A percentile compares a stretch with the other conserved stretches of the same genome.
Evolutionary conservation across 2,113 vertebrate species (phyloP).

Genomic region (Podiceps cristatus): DNA sequence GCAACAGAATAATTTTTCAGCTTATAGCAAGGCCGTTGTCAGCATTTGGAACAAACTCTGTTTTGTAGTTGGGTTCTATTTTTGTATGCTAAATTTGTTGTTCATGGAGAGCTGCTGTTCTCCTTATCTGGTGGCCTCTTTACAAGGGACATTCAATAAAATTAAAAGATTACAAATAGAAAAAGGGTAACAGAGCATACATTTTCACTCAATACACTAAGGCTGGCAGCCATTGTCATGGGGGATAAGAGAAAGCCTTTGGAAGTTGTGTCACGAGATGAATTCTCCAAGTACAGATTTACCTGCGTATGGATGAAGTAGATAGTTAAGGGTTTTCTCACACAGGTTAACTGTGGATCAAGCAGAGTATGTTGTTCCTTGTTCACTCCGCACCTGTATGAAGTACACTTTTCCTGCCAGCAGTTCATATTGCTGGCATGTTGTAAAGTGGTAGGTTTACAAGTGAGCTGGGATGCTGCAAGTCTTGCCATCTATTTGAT

Average conservation of each 20-base stretch:
- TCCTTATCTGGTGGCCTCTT: background rate
- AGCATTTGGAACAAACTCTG: conserved; percentile 7
- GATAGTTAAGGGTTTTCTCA: background rate
- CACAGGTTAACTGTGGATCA: background rate
- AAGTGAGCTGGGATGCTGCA: background rate
- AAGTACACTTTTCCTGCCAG: background rate
- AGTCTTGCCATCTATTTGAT: background rate
- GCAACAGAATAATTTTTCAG: conserved; percentile 44
- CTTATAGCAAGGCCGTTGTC: conserved; percentile 10
- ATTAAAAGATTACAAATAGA: background rate
- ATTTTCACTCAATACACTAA: background rate
- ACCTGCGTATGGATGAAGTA: background rate
- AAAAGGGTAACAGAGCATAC: background rate
- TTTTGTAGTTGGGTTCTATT: conserved; percentile 33
- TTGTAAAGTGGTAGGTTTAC: background rate
- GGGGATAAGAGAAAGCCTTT: background rate
- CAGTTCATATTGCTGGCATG: background rate
- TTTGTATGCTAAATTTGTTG: background rate
- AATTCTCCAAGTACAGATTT: background rate
- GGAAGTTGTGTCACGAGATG: background rate
- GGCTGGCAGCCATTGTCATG: background rate
- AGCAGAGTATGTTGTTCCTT: background rate
- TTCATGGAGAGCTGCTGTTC: background rate
- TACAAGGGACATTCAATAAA: background rate
- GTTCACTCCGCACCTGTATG: background rate